phyloP scores from a whole-genome alignment of 1,140 invertebrate species.

The Popillia japonica region DNA sequence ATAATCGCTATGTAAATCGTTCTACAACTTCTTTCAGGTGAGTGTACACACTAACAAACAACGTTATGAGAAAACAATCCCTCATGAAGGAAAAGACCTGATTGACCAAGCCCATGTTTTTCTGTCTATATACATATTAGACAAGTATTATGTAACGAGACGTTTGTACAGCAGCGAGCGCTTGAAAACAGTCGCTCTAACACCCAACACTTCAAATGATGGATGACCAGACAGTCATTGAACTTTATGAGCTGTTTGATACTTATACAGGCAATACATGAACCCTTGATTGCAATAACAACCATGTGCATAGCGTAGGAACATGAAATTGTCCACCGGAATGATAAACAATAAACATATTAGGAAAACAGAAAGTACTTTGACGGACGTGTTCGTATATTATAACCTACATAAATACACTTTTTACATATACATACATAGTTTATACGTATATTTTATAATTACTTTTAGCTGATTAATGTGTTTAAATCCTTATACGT shows the following conservation, averaged over 20 bases:
- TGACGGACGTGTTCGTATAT: neutral
- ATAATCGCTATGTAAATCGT: too few species aligned
- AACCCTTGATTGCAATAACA: conserved; percentile 15
- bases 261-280: conserved; percentile 18
- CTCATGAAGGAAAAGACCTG: conserved; percentile 11
- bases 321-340: neutral
- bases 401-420: neutral
- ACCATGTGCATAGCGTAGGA: neutral
- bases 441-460: neutral
- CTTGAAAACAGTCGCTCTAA: conserved; percentile 22
- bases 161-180: conserved; percentile 1
- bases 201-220: conserved; percentile 27
- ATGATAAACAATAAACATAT: neutral
- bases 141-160: neutral
- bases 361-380: neutral
- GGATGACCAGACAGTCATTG: conserved; percentile 34
- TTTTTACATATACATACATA: neutral
- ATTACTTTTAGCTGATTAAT: neutral
- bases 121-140: conserved; percentile 21
- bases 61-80: conserved; percentile 15
- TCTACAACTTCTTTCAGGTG: too few species aligned
- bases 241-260: conserved; percentile 29
- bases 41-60: too few species aligned
- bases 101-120: conserved; percentile 12
- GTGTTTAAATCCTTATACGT: neutral